Evolutionary conservation across 2,797 vertebrate genomes (phyloP).

Genomic region (Halcyon chelicuti): DNA sequence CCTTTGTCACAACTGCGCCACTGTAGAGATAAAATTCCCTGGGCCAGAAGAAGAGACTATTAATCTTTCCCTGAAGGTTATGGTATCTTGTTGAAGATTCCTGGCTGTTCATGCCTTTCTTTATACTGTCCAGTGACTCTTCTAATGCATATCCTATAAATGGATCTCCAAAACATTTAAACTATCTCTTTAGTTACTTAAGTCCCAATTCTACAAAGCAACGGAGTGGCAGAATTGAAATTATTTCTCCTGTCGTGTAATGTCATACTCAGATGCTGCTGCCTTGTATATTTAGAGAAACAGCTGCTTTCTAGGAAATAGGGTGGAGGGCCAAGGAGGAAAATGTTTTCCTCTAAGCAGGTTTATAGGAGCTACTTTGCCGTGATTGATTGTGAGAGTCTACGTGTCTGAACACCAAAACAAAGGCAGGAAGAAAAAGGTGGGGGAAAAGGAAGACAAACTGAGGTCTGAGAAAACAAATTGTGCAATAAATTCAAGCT

Average conservation of each 20-base stretch:
- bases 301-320: slow-evolving; percentile 42
- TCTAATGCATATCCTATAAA: not conserved
- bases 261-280: not conserved
- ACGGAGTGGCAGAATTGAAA: not conserved
- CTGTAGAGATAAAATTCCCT: not conserved
- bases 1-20: not conserved
- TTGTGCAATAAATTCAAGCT: slow-evolving; percentile 21
- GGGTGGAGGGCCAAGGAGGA: slow-evolving; percentile 8
- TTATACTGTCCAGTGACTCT: not conserved
- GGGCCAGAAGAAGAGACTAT: not conserved
- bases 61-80: not conserved
- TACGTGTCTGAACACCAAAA: slow-evolving; percentile 38
- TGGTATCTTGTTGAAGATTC: not conserved
- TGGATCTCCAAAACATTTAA: not conserved
- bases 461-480: slow-evolving; percentile 33
- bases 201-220: not conserved
- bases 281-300: slow-evolving; percentile 33
- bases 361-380: slow-evolving; percentile 44
- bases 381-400: slow-evolving; percentile 54
- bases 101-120: not conserved
- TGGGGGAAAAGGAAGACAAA: not conserved
- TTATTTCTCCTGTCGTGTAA: not conserved
- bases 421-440: slow-evolving; percentile 45
- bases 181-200: not conserved
- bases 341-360: slow-evolving; percentile 35